Base-by-base conservation (phyloP, 2,113 vertebrate genomes). In the Podocnemis expansa region DNA sequence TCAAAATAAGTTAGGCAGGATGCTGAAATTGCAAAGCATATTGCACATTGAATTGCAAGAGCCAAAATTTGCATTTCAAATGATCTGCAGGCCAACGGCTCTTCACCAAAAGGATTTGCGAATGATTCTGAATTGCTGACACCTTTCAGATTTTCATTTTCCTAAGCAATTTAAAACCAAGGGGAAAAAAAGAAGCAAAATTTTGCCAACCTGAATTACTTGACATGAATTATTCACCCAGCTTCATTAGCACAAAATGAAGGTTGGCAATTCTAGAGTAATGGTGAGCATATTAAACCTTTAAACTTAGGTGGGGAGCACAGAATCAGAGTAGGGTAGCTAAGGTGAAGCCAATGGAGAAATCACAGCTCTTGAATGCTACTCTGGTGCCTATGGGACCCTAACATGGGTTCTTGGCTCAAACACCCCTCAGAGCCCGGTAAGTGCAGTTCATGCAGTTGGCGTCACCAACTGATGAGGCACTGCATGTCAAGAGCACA, bases 11-110 rank as follows among this genome's bases (percentile, higher is more conserved):
- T 9, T 7, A 49, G 45, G 19, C n/a, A 10, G 3, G 3, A 58
- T 43, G 73, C 19, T 31, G 56, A 31, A 41, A 5, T 13, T 51
- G 31, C 81, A 0, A 0, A 17, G 52, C 88, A 89, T 8, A 70
- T 2, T 67, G n/a, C 78, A 90, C 4, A 3, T 34, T 52, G 10
- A 78, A 52, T 85, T 55, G 89, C 83, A 67, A 9, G n/a, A 38
- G 22, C 85, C 91, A 0, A 25, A 13, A 73, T 93, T 21, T 91
- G 87, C 94, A 93, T 75, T 93, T 90, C 94, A 93, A 84, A 93
- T 19, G 0, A 84, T 11, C 84, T 34, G 19, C 58, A 41, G 89
- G 87, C 54, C 19, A 1, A 41, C 58, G 56, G 63, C 0, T 51
- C 79, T 90, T 96, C 86, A 56, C n/a, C 95, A 75, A 17, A 70